These are phyloP conservation scores for Coregonus clupeaformis DNA, from an alignment of 2,113 vertebrate genomes.

Conservation along the genomic window DNA sequence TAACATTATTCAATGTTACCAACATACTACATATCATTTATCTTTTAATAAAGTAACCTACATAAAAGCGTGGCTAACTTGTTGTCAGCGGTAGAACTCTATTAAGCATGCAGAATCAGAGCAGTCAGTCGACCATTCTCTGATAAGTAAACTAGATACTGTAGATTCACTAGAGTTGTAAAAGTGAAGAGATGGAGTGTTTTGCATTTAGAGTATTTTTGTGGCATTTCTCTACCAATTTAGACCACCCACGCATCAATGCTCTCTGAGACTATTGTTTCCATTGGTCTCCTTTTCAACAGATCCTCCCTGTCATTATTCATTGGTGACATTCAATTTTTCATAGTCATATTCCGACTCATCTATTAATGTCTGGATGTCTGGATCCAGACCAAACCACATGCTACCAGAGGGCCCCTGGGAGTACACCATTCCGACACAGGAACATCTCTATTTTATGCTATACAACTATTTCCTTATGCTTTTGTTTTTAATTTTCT, in stretches of 20 bases:
- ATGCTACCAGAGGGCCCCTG: conserved; percentile 44
- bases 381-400: conserved; percentile 44
- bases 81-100: neutral
- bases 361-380: conserved; percentile 57
- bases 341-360: conserved; percentile 50
- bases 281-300: conserved; percentile 26
- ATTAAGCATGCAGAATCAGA: neutral
- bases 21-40: neutral
- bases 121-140: neutral
- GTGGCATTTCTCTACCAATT: neutral
- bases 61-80: too few relatives aligned
- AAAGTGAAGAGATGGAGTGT: neutral
- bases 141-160: too few relatives aligned
- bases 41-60: neutral
- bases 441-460: conserved; percentile 9
- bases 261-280: conserved; percentile 44
- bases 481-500: neutral
- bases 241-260: conserved; percentile 35
- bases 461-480: neutral
- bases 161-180: neutral
- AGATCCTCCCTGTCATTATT: conserved; percentile 56
- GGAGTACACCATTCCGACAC: conserved; percentile 36
- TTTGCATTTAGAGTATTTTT: conserved; percentile 20
- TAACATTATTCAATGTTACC: too few relatives aligned
- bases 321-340: conserved; percentile 68